Conservation (phyloP, 2,113 vertebrate genomes). For the Glaucidium brasilianum region DNA sequence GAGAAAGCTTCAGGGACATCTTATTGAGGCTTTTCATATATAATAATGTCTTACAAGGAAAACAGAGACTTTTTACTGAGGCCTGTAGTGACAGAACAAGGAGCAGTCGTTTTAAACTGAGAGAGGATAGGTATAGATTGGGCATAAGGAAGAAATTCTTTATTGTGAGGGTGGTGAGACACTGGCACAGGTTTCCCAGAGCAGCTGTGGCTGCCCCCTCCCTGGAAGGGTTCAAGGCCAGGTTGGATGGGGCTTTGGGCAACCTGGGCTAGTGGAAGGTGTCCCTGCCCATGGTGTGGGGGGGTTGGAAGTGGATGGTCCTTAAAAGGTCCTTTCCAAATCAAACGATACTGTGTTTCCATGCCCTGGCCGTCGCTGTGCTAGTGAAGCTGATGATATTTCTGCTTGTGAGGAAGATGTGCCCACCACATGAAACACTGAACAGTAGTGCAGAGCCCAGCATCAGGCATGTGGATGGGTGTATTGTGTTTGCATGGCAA, state of each 20-base stretch:
- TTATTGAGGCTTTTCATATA: background rate
- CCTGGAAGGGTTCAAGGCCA: background rate
- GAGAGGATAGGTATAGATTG: background rate
- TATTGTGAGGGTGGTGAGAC: too few relatives aligned
- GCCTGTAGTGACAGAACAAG: background rate
- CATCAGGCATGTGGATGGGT: rapidly evolving
- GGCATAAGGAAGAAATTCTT: too few relatives aligned
- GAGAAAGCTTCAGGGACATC: background rate
- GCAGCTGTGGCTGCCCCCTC: background rate
- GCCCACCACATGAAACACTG: rapidly evolving
- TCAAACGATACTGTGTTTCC: background rate
- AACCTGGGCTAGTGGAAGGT: background rate
- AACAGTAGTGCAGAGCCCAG: background rate
- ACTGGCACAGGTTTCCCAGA: background rate
- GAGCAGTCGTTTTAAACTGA: background rate
- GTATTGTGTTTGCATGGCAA: too few relatives aligned
- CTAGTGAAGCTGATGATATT: background rate
- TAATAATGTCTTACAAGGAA: background rate
- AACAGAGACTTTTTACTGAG: background rate
- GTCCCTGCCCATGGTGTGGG: background rate
- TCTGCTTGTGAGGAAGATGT: background rate
- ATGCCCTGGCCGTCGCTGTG: background rate
- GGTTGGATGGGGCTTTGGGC: background rate
- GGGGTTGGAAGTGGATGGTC: background rate
- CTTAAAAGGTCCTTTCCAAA: background rate